These are phyloP conservation scores for Enteromius viviparus DNA, from an alignment of 2,797 vertebrate genomes.

Conservation along the genomic window DNA sequence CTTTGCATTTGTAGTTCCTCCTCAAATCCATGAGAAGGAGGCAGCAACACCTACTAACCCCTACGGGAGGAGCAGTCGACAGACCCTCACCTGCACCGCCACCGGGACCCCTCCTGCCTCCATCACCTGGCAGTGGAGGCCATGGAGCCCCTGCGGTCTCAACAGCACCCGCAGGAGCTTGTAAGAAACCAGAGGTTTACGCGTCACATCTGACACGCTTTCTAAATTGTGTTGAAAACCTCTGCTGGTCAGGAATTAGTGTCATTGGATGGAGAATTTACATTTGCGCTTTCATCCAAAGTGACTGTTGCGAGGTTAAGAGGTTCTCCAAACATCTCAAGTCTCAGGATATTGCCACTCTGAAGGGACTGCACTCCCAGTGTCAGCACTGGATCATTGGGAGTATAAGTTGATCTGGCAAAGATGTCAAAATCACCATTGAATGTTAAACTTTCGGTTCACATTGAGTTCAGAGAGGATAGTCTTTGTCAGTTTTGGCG, in stretches of 20 bases:
- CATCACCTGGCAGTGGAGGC: constrained; percentile 93
- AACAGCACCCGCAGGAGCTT: constrained; percentile 79
- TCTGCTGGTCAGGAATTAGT: neutral
- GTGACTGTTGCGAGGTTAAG: constrained; percentile 18
- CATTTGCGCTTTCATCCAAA: neutral
- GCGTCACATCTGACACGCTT: neutral
- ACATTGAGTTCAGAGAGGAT: constrained; percentile 59
- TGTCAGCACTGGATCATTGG: neutral
- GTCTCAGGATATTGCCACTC: constrained; percentile 40
- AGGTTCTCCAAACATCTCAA: constrained; percentile 33
- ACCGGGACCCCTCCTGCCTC: constrained; percentile 83
- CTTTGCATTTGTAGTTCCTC: constrained; percentile 82
- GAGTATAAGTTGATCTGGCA: constrained; percentile 39
- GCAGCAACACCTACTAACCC: constrained; percentile 87
- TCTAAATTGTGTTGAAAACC: neutral
- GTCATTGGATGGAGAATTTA: neutral
- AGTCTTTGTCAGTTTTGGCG: constrained; percentile 58
- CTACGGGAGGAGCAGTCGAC: constrained; percentile 89
- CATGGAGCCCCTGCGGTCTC: constrained; percentile 91
- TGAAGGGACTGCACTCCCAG: constrained; percentile 25
- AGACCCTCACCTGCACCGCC: constrained; percentile 92
- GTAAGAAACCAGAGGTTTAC: constrained; percentile 74
- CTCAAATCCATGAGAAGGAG: constrained; percentile 95
- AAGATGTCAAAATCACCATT: constrained; percentile 36
- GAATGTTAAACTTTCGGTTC: constrained; percentile 50